These are phyloP conservation scores for Maniola hyperantus DNA, from an alignment of 2,888 invertebrate species.

Conservation along the genomic window DNA sequence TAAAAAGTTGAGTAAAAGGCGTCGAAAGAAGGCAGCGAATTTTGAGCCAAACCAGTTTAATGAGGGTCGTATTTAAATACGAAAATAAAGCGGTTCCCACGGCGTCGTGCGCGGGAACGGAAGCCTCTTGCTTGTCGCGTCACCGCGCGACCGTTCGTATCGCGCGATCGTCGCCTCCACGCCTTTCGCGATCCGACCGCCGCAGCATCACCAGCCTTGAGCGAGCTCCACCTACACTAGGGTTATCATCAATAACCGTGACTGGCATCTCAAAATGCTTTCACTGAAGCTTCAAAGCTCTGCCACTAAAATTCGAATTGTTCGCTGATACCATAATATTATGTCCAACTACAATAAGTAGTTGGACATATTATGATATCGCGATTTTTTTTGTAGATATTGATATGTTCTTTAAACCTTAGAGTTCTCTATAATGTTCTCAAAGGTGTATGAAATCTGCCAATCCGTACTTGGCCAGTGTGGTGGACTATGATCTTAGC, in stretches of 20 bases:
- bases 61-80: slow-evolving; percentile 83
- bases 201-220: slow-evolving; percentile 43
- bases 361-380: too few relatives aligned
- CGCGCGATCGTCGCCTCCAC: slow-evolving; percentile 51
- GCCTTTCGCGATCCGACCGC: slow-evolving; percentile 50
- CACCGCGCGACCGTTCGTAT: slow-evolving; percentile 46
- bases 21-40: slow-evolving; percentile 82
- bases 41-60: slow-evolving; percentile 82
- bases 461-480: too few relatives aligned
- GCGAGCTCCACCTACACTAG: slow-evolving; percentile 38
- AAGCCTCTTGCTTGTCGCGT: slow-evolving; percentile 71
- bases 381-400: too few relatives aligned
- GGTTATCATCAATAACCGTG: slow-evolving; percentile 20
- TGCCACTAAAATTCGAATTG: background rate
- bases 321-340: too few relatives aligned
- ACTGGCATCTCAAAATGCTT: too few relatives aligned
- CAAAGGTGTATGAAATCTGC: too few relatives aligned
- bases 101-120: slow-evolving; percentile 80
- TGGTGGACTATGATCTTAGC: too few relatives aligned
- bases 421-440: too few relatives aligned
- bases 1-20: slow-evolving; percentile 82
- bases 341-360: too few relatives aligned
- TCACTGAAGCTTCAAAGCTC: background rate
- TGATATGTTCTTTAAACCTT: too few relatives aligned
- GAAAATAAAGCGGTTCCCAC: slow-evolving; percentile 82